Evolutionary conservation across 2,113 vertebrate genomes (phyloP).

Genomic region (Podarcis raffonei): DNA sequence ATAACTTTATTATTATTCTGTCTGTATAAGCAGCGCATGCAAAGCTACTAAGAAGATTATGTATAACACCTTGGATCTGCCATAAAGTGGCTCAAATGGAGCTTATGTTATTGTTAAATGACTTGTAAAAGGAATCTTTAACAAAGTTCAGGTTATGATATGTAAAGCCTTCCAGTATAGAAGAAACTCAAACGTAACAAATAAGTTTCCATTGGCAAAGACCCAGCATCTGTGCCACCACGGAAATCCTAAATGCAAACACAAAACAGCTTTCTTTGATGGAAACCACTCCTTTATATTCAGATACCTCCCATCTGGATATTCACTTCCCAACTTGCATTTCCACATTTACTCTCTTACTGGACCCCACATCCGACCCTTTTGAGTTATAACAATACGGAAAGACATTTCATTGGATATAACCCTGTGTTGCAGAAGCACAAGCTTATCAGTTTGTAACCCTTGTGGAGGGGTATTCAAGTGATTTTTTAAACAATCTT

Average conservation of each 20-base stretch:
- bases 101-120: slow-evolving; percentile 55
- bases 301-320: neutral
- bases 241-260: neutral
- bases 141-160: slow-evolving; percentile 27
- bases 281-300: neutral
- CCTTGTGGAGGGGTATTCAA: no score
- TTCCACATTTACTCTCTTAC: neutral
- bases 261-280: neutral
- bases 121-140: slow-evolving; percentile 58
- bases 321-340: neutral
- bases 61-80: slow-evolving; percentile 54
- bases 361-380: neutral
- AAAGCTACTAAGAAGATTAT: slow-evolving; percentile 65
- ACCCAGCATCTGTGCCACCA: neutral
- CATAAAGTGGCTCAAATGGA: slow-evolving; percentile 57
- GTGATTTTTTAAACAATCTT: no score
- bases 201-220: slow-evolving; percentile 11
- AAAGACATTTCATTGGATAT: no score
- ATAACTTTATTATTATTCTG: slow-evolving; percentile 46
- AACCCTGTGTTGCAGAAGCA: no score
- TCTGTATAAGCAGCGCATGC: slow-evolving; percentile 26
- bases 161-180: slow-evolving; percentile 12
- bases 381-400: no score
- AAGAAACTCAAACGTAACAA: slow-evolving; percentile 7
- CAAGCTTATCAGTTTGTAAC: no score